Percentiles rank a stretch among this genome's conserved stretches.
phyloP scores from a whole-genome alignment of 2,113 vertebrate genomes.

The Emydura subglobosa region DNA sequence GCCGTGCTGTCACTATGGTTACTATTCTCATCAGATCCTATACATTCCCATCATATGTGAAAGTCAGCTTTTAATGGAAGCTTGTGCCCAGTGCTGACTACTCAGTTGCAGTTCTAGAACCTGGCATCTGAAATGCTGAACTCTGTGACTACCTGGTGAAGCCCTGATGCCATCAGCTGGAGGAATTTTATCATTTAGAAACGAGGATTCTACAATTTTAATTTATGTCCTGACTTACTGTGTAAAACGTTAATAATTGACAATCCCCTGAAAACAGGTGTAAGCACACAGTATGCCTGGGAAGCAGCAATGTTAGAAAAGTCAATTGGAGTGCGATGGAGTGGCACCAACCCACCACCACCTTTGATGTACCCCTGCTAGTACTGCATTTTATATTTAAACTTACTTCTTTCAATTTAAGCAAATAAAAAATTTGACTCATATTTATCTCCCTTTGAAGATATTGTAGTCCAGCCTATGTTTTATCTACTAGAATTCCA shows the following conservation, averaged over 20 bases:
- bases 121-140: rapidly evolving
- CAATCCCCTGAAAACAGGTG: neutral
- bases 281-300: neutral
- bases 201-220: neutral
- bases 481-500: slow-evolving; percentile 13
- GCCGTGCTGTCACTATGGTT: neutral
- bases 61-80: neutral
- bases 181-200: neutral
- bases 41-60: rapidly evolving
- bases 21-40: neutral
- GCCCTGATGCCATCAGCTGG: neutral
- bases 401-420: neutral
- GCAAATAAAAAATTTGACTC: neutral
- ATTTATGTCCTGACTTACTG: neutral
- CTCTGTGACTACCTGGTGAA: neutral
- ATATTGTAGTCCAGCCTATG: neutral
- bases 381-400: neutral
- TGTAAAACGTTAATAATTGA: neutral
- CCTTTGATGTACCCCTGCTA: neutral
- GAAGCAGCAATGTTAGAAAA: neutral
- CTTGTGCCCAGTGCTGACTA: rapidly evolving
- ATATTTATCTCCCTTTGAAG: neutral
- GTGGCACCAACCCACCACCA: neutral
- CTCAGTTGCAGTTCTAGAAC: neutral
- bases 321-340: neutral